Base-by-base conservation (phyloP, 2,797 vertebrate genomes). In the Danio tinwini region DNA sequence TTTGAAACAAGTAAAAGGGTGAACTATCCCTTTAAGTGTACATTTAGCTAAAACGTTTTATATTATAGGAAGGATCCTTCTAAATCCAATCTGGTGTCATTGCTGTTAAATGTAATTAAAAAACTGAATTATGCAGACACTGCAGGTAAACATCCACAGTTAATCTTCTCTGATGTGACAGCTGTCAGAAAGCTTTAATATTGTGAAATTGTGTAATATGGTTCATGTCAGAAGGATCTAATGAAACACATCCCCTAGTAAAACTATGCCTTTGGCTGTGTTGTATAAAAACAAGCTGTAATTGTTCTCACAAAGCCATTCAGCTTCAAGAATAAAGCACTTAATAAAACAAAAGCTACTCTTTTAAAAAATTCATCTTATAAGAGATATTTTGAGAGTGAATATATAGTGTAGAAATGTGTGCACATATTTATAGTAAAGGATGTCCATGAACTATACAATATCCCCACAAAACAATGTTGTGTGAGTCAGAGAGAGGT, bases 401-500 rank as follows among this genome's bases (percentile, higher is more conserved):
- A 52, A 55, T 75, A 11, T 63, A 19, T 52, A 63, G 12, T 29
- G 37, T 47, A 11, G 16, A 7, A 67, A 29, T 29, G 10, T 13
- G 21, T 55, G 13, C 7, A 39, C 29, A 74, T 6, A 63, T 47
- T 9, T 40, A 37, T 19, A 11, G 47, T 52, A 11, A 69, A 49
- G 7, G 55, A 53, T 47, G n/a, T 44, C 11, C 42, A 49, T 58
- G 11, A 68, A 47, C 53, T 56, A 77, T 52, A 52, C 10, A 5
- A 64, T 44, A 6, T 53, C 21, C 12, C 14, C 14, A 47, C 5
- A 40, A 44, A 11, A 10, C 39, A 6, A 78, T 10, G 21, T 44
- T 14, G 16, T 6, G 42, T 47, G 56, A 68, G 45, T 62, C 58
- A 69, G n/a, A 63, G 50, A 70, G 42, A 68, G 29, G 17, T 50